A percentile compares a stretch with the other conserved stretches of the same genome.
phyloP scores from a whole-genome alignment of 2,888 invertebrate species.

The Anoncus sp. region DNA sequence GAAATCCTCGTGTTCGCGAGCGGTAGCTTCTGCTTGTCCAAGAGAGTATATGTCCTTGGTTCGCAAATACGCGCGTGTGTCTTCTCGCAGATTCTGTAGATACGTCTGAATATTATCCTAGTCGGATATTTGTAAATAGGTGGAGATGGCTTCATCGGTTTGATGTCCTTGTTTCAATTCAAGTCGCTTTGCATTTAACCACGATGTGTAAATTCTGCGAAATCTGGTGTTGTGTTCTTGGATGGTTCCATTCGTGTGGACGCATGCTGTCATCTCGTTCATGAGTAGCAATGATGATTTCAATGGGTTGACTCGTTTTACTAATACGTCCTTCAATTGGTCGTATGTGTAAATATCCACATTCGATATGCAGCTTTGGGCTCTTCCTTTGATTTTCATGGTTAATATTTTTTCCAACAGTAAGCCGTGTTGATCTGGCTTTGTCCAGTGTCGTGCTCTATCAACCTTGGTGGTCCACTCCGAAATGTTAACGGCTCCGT shows the following conservation, averaged over 20 bases:
- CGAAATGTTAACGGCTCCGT: constrained; percentile 42
- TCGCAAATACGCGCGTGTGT: constrained; percentile 38
- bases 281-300: constrained; percentile 42
- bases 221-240: constrained; percentile 40
- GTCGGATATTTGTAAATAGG: constrained; percentile 45
- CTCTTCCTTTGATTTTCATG: constrained; percentile 49
- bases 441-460: constrained; percentile 40
- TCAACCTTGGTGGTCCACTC: constrained; percentile 49
- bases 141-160: constrained; percentile 44
- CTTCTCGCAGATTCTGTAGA: constrained; percentile 30
- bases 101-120: constrained; percentile 44
- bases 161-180: constrained; percentile 52
- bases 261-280: constrained; percentile 49
- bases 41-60: constrained; percentile 37
- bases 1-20: constrained; percentile 47
- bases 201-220: constrained; percentile 46
- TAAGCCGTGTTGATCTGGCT: constrained; percentile 34
- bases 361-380: constrained; percentile 43
- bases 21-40: constrained; percentile 45
- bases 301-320: constrained; percentile 44
- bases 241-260: constrained; percentile 29
- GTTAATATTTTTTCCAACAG: constrained; percentile 47
- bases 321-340: constrained; percentile 33
- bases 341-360: constrained; percentile 47
- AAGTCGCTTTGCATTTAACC: constrained; percentile 50